Base-by-base conservation (phyloP, 2,113 vertebrate genomes). In the Micromys minutus region DNA sequence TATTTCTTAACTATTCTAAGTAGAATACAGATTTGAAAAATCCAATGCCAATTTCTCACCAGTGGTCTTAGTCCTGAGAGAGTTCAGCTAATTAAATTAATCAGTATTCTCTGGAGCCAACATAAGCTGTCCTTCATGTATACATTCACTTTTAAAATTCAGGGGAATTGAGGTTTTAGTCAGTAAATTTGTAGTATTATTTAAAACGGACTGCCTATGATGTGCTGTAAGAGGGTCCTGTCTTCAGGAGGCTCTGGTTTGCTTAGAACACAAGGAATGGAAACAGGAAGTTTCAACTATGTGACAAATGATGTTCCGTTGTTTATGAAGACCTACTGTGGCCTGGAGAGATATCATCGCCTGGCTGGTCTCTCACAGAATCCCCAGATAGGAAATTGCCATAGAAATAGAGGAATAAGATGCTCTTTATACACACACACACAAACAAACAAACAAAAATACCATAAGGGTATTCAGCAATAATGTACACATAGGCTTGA, bases 1-100 rank as follows among this genome's bases (percentile, higher is more conserved):
- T 74, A 80, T 47, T 87, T 59, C 52, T 87, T 63, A 94, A 55
- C 26, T 84, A 69, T 84, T 90, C 55, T 81, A 76, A 93, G 45
- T 36, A 89, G 76, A 86, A 61, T 52, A 4, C 13, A 45, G 17
- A 88, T 63, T 89, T 91, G 72, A 72, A 87, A n/a, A 93, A 65
- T 81, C 15, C 71, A 19, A 29, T 75, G n/a, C 71, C 42, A 59
- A 65, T 93, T 76, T 89, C 55, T 61, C 47, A 89, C 36, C 55
- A 91, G 24, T 89, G 87, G 36, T 11, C 5, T 21, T 45, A 47
- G 34, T 95, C 52, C 57, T 91, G 45, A 89, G 21, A 17, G 3
- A 90, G 72, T 74, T 93, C 55, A 84, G 15, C 16, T 86, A 52
- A 59, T 72, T 92, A 69, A 59, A 26, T 61, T 75, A 89, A 93